Conservation (phyloP, 2,888 invertebrate genomes). For the Hedya salicella region DNA sequence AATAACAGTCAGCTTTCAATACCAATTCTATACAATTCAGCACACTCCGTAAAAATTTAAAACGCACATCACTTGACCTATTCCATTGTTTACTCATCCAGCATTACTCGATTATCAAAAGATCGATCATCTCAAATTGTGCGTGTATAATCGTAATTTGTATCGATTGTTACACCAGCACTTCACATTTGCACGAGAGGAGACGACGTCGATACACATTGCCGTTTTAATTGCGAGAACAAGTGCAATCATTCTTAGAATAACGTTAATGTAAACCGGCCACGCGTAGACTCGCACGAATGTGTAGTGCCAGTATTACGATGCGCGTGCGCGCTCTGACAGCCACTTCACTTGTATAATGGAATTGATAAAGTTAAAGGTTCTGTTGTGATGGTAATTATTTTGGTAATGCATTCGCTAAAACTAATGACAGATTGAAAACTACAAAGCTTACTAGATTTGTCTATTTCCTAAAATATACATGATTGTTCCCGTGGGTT, state of each 20-base stretch:
- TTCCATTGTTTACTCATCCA: slow-evolving; percentile 31
- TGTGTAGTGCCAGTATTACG: no score
- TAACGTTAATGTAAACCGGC: no score
- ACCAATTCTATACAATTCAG: no score
- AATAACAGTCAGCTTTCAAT: no score
- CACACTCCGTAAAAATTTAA: background rate
- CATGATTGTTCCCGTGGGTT: no score
- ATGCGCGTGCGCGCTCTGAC: no score
- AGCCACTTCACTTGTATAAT: slow-evolving; percentile 15
- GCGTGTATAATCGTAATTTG: slow-evolving; percentile 41
- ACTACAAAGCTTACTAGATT: no score
- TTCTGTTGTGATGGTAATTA: background rate
- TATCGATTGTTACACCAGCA: slow-evolving; percentile 34
- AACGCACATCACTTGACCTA: slow-evolving; percentile 21
- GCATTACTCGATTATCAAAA: slow-evolving; percentile 19
- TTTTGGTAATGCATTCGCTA: background rate
- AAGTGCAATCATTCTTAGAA: no score
- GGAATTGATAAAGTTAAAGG: slow-evolving; percentile 22
- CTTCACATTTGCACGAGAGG: slow-evolving; percentile 19
- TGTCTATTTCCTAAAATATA: no score
- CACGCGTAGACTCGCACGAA: no score
- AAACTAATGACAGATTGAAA: background rate
- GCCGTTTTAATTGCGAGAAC: no score
- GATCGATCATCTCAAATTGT: slow-evolving; percentile 35
- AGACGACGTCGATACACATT: no score